Conservation (phyloP, 2,888 invertebrate genomes). For the Cartodere bifasciata region DNA sequence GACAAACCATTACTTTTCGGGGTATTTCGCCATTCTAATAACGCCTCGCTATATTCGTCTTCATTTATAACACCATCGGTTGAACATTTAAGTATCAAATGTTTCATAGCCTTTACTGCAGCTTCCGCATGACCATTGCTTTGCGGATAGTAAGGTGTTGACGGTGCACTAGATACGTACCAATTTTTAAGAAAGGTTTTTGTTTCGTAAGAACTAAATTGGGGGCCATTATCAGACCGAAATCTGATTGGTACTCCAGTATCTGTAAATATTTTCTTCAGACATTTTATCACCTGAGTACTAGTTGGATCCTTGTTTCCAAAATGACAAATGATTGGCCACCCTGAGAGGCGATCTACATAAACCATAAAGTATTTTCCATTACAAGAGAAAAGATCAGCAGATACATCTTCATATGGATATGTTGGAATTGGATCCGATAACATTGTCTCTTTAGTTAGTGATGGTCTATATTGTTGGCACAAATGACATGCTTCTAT, state of each 20-base stretch:
- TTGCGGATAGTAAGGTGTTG: no score
- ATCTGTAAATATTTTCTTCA: no score
- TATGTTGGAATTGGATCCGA: conserved; percentile 1
- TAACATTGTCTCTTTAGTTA: conserved; percentile 1
- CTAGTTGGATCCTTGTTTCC: no score
- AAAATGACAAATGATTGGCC: background rate
- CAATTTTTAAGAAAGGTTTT: no score
- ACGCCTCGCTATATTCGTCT: background rate
- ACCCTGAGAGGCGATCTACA: background rate
- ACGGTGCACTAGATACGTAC: no score
- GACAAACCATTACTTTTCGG: conserved; percentile 1
- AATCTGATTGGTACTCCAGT: no score
- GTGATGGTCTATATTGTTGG: conserved; percentile 1
- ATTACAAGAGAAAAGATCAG: background rate
- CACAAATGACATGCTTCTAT: conserved; percentile 1
- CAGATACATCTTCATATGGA: conserved; percentile 1
- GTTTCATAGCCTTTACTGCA: background rate
- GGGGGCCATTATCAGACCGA: no score
- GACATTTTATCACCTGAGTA: no score
- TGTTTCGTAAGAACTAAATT: no score
- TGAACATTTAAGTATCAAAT: conserved; percentile 2
- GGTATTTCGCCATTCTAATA: no score
- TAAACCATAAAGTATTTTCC: conserved; percentile 1
- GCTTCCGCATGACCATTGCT: no score
- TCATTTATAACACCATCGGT: conserved; percentile 1